A percentile compares a stretch with the other conserved stretches of the same genome.
Evolutionary conservation across 2,888 invertebrate species (phyloP).

Genomic region (Pristionchus mayeri): DNA sequence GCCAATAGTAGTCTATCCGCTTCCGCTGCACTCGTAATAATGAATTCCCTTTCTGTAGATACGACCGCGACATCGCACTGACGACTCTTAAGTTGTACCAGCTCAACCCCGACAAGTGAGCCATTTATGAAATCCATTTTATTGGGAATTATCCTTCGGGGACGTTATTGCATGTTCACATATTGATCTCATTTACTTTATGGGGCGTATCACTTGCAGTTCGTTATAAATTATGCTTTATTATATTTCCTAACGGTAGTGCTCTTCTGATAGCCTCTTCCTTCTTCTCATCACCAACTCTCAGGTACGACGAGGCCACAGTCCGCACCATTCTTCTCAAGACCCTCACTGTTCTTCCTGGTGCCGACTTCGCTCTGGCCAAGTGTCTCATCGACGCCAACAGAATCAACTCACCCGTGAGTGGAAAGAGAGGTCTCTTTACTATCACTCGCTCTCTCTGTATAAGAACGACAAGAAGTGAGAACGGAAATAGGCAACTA

Average conservation of each 20-base stretch:
- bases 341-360: constrained; percentile 95
- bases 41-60: constrained; percentile 74
- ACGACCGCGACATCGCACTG: constrained; percentile 92
- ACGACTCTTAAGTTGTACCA: constrained; percentile 95
- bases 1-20: too few species aligned
- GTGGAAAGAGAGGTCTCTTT: too few species aligned
- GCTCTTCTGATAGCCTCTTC: too few species aligned
- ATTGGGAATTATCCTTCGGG: too few species aligned
- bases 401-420: constrained; percentile 59
- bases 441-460: constrained; percentile 16
- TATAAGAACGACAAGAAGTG: background rate
- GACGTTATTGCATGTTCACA: too few species aligned
- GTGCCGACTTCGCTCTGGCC: constrained; percentile 96
- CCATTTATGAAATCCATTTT: too few species aligned
- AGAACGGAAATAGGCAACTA: background rate
- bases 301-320: constrained; percentile 78
- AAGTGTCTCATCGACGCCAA: constrained; percentile 92
- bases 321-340: constrained; percentile 93
- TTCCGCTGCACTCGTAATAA: too few species aligned
- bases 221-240: too few species aligned
- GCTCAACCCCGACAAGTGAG: constrained; percentile 87
- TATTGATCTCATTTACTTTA: too few species aligned
- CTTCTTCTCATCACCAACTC: too few species aligned
- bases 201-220: too few species aligned
- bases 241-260: too few species aligned